Conservation (phyloP, 2,797 vertebrate species). For the Epinephelus malabaricus region DNA sequence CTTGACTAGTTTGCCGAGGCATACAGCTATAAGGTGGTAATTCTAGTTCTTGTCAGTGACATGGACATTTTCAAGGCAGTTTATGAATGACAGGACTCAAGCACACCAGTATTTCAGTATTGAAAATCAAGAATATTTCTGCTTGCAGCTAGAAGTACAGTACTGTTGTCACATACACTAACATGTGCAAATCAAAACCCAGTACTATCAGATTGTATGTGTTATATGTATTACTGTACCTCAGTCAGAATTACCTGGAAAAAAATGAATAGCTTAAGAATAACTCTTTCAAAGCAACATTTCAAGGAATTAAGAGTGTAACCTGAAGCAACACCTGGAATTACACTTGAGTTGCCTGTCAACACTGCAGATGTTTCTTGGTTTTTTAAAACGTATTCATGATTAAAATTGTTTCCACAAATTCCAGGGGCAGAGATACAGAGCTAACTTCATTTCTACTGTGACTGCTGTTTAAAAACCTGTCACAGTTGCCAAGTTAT, state of each 20-base stretch:
- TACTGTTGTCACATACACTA: background rate
- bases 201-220: background rate
- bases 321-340: background rate
- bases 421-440: background rate
- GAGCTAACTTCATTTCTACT: constrained; percentile 3
- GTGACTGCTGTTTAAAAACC: background rate
- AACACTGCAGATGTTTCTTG: constrained; percentile 13
- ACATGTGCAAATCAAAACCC: background rate
- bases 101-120: too few relatives aligned
- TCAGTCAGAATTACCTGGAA: background rate
- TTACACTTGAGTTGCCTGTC: constrained; percentile 8
- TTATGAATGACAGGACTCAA: too few relatives aligned
- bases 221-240: background rate
- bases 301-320: too few relatives aligned
- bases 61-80: too few relatives aligned
- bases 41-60: too few relatives aligned
- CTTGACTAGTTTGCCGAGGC: too few relatives aligned
- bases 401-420: constrained; percentile 7
- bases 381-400: background rate
- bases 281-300: background rate
- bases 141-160: background rate
- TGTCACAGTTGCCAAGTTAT: constrained; percentile 4
- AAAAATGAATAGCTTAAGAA: background rate
- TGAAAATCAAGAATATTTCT: background rate
- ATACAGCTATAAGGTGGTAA: too few relatives aligned